A percentile compares a stretch with the other conserved stretches of the same genome.
Evolutionary conservation across 2,113 vertebrate genomes (phyloP).

Genomic region (Oryzias celebensis): DNA sequence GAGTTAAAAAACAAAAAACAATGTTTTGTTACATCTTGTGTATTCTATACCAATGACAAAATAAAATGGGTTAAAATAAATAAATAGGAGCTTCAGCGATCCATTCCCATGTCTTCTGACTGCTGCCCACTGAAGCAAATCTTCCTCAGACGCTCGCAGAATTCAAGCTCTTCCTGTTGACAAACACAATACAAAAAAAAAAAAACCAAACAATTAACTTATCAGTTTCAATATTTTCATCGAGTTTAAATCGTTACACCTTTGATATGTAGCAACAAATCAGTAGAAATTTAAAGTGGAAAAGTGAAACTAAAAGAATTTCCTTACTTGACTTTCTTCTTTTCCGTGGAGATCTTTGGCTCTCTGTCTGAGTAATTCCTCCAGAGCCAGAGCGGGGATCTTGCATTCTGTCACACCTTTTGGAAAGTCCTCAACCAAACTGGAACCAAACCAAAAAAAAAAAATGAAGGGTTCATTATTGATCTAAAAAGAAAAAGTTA

Average conservation of each 20-base stretch:
- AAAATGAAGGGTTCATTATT: background rate
- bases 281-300: too few species aligned
- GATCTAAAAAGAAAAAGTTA: background rate
- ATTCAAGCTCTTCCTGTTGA: conserved; percentile 86
- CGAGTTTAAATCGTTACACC: background rate
- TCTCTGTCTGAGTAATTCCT: conserved; percentile 82
- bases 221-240: background rate
- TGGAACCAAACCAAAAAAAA: conserved; percentile 28
- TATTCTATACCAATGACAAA: background rate
- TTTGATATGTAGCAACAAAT: too few species aligned
- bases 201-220: background rate
- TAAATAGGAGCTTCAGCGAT: conserved; percentile 75
- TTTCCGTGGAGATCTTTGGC: conserved; percentile 78
- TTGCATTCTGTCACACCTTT: conserved; percentile 82
- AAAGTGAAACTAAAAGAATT: background rate
- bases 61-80: background rate
- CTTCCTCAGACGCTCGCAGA: conserved; percentile 78
- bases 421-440: conserved; percentile 84
- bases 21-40: conserved; percentile 11
- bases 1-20: background rate
- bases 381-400: conserved; percentile 77
- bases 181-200: conserved; percentile 15
- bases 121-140: conserved; percentile 77
- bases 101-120: conserved; percentile 83
- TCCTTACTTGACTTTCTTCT: conserved; percentile 84